Percentiles rank a stretch among this genome's conserved stretches.
Conservation (phyloP, 2,888 invertebrate species). For the Polydrusus cervinus region DNA sequence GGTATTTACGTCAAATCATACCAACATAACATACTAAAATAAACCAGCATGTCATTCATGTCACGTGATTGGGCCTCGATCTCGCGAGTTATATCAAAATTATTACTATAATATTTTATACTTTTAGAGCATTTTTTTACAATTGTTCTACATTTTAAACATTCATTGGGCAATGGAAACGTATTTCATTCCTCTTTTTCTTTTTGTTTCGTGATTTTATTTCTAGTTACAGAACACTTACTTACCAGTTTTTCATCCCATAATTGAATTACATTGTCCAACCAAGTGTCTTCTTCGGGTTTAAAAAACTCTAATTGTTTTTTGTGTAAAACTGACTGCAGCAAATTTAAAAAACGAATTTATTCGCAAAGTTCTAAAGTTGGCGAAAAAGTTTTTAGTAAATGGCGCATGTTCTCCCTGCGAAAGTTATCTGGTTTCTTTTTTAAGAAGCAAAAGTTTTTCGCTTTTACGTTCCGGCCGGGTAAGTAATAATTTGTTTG, state of each 20-base stretch:
- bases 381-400: constrained; percentile 50
- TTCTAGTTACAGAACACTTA: too few relatives aligned
- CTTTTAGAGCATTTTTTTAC: too few relatives aligned
- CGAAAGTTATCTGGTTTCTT: constrained; percentile 48
- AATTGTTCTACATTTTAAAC: too few relatives aligned
- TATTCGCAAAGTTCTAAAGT: constrained; percentile 52
- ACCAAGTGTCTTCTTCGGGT: constrained; percentile 35
- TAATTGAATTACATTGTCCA: constrained; percentile 35
- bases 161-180: too few relatives aligned
- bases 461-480: constrained; percentile 33
- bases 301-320: constrained; percentile 54
- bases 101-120: too few relatives aligned
- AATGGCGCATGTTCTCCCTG: constrained; percentile 52
- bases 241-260: constrained; percentile 30
- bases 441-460: constrained; percentile 44
- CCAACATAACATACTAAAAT: too few relatives aligned
- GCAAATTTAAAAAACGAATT: constrained; percentile 56
- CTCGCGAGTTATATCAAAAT: too few relatives aligned
- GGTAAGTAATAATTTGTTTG: constrained; percentile 48
- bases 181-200: too few relatives aligned
- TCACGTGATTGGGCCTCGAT: too few relatives aligned
- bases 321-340: constrained; percentile 54
- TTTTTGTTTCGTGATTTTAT: too few relatives aligned
- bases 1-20: too few relatives aligned
- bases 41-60: too few relatives aligned